phyloP scores from a whole-genome alignment of 2,113 vertebrate species.

The Gavia stellata region DNA sequence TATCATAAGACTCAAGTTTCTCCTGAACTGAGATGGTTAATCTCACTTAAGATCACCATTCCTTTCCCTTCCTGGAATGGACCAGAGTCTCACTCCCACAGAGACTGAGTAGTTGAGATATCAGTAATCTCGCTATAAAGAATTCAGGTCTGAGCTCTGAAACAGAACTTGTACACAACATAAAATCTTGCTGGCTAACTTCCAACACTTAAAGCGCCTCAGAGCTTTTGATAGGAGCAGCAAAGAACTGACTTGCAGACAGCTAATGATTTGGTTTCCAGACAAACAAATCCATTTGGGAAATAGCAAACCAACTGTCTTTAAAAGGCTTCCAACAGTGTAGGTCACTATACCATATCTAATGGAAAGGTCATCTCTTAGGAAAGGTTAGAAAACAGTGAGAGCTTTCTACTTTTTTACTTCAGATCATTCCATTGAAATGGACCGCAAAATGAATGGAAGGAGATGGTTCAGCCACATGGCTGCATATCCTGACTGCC shows the following conservation, averaged over 20 bases:
- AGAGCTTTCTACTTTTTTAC: slow-evolving; percentile 7
- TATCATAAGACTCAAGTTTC: not conserved
- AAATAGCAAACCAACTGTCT: slow-evolving; percentile 36
- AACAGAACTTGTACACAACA: not conserved
- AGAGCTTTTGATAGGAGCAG: slow-evolving; percentile 41
- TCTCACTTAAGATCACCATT: not conserved
- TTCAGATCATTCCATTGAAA: slow-evolving; percentile 28
- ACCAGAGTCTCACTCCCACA: not conserved
- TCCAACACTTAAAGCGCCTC: slow-evolving; percentile 28
- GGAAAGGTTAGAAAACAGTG: slow-evolving; percentile 40
- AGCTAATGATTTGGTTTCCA: slow-evolving; percentile 53
- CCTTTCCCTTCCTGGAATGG: not conserved
- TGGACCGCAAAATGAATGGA: not conserved
- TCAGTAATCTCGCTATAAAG: slow-evolving; percentile 21
- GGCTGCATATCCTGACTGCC: not conserved
- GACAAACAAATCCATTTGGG: slow-evolving; percentile 57
- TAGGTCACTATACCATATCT: slow-evolving; percentile 36
- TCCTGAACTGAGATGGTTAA: not conserved
- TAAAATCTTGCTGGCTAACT: slow-evolving; percentile 39
- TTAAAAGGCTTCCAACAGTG: slow-evolving; percentile 41
- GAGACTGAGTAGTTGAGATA: slow-evolving; percentile 27
- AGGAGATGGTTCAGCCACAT: not conserved
- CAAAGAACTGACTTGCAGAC: slow-evolving; percentile 13
- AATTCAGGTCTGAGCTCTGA: slow-evolving; percentile 36
- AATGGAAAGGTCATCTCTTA: slow-evolving; percentile 52